A percentile compares a stretch with the other conserved stretches of the same genome.
Conservation (phyloP, 2,888 invertebrate species). For the Drosophila leonis region DNA sequence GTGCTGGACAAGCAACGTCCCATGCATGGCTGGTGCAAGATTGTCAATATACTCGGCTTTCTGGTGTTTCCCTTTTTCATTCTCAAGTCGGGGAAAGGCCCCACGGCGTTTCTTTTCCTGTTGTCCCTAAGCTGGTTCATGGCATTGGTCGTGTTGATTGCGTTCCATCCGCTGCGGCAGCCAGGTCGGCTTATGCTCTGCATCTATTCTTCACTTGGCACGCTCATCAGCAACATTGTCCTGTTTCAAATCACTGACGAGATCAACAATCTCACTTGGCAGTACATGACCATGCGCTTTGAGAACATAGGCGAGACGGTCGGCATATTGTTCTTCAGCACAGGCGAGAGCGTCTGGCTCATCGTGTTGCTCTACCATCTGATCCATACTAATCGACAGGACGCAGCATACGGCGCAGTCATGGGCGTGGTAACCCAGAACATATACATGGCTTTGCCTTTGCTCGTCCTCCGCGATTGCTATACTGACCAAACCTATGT, state of each 20-base stretch:
- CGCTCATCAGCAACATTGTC: conserved; percentile 18
- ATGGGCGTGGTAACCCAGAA: conserved; percentile 40
- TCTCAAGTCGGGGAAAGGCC: neutral
- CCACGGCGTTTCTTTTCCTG: neutral
- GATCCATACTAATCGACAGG: neutral
- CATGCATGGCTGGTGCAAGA: conserved; percentile 55
- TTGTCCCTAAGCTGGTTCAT: conserved; percentile 23
- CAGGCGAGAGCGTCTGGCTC: conserved; percentile 16
- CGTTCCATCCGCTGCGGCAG: conserved; percentile 29
- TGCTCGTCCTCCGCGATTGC: conserved; percentile 32
- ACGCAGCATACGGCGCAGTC: conserved; percentile 48
- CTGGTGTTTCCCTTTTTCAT: conserved; percentile 32
- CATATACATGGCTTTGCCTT: conserved; percentile 36
- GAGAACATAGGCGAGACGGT: conserved; percentile 26
- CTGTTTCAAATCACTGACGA: conserved; percentile 17
- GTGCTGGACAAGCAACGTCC: conserved; percentile 30
- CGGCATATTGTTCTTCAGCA: conserved; percentile 27
- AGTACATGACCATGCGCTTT: conserved; percentile 42
- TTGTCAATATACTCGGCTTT: conserved; percentile 23
- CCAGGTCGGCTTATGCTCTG: conserved; percentile 25
- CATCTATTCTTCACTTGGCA: conserved; percentile 15
- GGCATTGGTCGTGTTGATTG: conserved; percentile 15
- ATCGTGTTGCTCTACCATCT: conserved; percentile 29
- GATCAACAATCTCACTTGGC: conserved; percentile 51
- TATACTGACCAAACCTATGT: conserved; percentile 33